Evolutionary conservation across 1,140 invertebrate species (phyloP).

Genomic region (Drosophila tristis): DNA sequence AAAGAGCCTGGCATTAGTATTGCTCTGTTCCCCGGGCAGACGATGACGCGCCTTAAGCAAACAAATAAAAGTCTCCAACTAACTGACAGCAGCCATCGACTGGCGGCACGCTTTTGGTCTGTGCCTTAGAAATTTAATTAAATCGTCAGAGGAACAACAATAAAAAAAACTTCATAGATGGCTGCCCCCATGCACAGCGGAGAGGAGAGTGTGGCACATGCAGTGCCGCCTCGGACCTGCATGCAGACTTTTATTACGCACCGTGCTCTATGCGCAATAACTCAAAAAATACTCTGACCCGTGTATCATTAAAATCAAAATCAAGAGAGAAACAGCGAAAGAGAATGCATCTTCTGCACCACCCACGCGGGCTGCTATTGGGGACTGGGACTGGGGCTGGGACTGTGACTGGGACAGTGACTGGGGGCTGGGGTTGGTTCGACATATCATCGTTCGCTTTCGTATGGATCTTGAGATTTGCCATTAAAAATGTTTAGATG

Average conservation of each 20-base stretch:
- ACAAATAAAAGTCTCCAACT: slow-evolving; percentile 74
- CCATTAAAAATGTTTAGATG: slow-evolving; percentile 78
- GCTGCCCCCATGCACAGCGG: slow-evolving; percentile 12
- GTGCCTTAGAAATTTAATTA: slow-evolving; percentile 66
- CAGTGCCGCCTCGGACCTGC: neutral
- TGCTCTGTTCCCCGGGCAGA: no score
- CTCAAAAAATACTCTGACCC: slow-evolving; percentile 76
- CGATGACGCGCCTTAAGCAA: slow-evolving; percentile 78
- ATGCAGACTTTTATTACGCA: slow-evolving; percentile 64
- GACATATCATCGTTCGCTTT: slow-evolving; percentile 1
- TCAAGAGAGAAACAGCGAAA: neutral
- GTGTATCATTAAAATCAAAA: slow-evolving; percentile 81
- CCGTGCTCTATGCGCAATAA: slow-evolving; percentile 66
- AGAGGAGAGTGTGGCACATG: neutral
- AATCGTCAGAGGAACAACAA: slow-evolving; percentile 68
- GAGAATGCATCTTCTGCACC: slow-evolving; percentile 10
- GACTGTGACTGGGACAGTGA: slow-evolving; percentile 13
- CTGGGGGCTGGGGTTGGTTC: slow-evolving; percentile 11
- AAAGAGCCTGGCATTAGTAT: slow-evolving; percentile 12
- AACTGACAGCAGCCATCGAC: slow-evolving; percentile 59
- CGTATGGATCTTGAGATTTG: slow-evolving; percentile 50
- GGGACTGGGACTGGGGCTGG: slow-evolving; percentile 11
- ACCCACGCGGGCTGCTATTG: slow-evolving; percentile 59
- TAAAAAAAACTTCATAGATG: slow-evolving; percentile 65
- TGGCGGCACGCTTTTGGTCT: slow-evolving; percentile 66